Conservation (phyloP, 1,140 invertebrate species). For the Macrobrachium nipponense region DNA sequence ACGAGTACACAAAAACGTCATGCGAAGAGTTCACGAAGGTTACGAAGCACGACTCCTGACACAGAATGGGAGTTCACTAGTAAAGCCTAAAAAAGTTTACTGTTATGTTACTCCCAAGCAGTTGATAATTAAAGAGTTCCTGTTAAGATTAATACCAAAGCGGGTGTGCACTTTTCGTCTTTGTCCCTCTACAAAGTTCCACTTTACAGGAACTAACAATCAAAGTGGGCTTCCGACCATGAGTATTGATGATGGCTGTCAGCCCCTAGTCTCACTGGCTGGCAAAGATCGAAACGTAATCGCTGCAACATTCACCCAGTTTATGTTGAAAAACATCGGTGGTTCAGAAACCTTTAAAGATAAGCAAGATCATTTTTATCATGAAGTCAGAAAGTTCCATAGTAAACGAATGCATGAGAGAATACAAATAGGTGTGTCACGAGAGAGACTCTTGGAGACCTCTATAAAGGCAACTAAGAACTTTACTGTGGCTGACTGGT, state of each 20-base stretch:
- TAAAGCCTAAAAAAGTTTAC: slow-evolving; percentile 86
- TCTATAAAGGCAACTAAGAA: slow-evolving; percentile 83
- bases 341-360: slow-evolving; percentile 96
- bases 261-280: slow-evolving; percentile 84
- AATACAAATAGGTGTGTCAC: slow-evolving; percentile 82
- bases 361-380: slow-evolving; percentile 95
- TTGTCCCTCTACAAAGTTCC: slow-evolving; percentile 76
- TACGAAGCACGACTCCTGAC: slow-evolving; percentile 87
- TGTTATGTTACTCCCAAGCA: slow-evolving; percentile 90
- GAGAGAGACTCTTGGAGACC: slow-evolving; percentile 84
- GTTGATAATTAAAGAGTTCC: slow-evolving; percentile 90
- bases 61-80: slow-evolving; percentile 77
- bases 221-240: slow-evolving; percentile 73
- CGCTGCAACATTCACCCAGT: slow-evolving; percentile 91
- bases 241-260: slow-evolving; percentile 91
- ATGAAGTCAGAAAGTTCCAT: slow-evolving; percentile 88
- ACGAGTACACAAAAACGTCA: slow-evolving; percentile 86
- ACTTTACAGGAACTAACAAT: slow-evolving; percentile 65
- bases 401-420: slow-evolving; percentile 73
- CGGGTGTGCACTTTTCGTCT: slow-evolving; percentile 90
- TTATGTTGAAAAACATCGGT: slow-evolving; percentile 93
- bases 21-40: slow-evolving; percentile 74
- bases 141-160: slow-evolving; percentile 92
- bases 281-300: slow-evolving; percentile 89
- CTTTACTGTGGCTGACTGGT: slow-evolving; percentile 88